A percentile compares a stretch with the other conserved stretches of the same genome.
phyloP scores from a whole-genome alignment of 2,888 invertebrate species.

The Drosophila fulvimacula region DNA sequence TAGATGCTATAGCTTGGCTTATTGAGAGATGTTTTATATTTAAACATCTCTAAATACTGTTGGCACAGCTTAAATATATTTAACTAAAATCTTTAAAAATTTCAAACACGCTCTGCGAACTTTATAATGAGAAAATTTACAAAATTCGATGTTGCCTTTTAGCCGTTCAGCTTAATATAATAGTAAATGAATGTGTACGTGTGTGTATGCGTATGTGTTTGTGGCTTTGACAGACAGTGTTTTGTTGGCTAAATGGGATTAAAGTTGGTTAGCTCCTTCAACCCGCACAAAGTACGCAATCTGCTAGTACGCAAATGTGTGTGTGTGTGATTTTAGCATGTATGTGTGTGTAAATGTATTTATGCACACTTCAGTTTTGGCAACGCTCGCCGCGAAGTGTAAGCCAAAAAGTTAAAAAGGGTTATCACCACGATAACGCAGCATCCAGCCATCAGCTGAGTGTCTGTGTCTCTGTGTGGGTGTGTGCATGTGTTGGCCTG shows the following conservation, averaged over 20 bases:
- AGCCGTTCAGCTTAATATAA: slow-evolving; percentile 21
- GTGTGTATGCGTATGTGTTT: too few relatives aligned
- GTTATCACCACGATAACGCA: slow-evolving; percentile 66
- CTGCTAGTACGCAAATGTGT: slow-evolving; percentile 3
- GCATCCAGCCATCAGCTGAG: slow-evolving; percentile 12
- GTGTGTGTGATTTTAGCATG: not conserved
- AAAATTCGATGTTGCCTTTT: not conserved
- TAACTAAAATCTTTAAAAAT: not conserved
- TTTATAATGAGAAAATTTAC: slow-evolving; percentile 1
- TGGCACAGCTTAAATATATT: not conserved
- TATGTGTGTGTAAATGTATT: slow-evolving; percentile 10
- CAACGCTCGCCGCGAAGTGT: slow-evolving; percentile 25
- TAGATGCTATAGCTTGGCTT: too few relatives aligned
- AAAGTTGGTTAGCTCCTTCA: slow-evolving; percentile 52
- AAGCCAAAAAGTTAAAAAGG: slow-evolving; percentile 66
- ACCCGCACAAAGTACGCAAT: slow-evolving; percentile 14
- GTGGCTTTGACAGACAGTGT: slow-evolving; percentile 53
- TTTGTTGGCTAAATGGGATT: slow-evolving; percentile 74
- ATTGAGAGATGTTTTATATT: too few relatives aligned
- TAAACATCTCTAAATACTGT: too few relatives aligned
- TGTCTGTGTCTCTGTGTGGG: slow-evolving; percentile 2
- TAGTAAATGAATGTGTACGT: not conserved
- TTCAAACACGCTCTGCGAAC: not conserved
- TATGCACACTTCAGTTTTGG: slow-evolving; percentile 35
- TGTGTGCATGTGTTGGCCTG: slow-evolving; percentile 13